These are phyloP conservation scores for Drosophila navojoa DNA, from an alignment of 1,140 invertebrate genomes.

Conservation along the genomic window DNA sequence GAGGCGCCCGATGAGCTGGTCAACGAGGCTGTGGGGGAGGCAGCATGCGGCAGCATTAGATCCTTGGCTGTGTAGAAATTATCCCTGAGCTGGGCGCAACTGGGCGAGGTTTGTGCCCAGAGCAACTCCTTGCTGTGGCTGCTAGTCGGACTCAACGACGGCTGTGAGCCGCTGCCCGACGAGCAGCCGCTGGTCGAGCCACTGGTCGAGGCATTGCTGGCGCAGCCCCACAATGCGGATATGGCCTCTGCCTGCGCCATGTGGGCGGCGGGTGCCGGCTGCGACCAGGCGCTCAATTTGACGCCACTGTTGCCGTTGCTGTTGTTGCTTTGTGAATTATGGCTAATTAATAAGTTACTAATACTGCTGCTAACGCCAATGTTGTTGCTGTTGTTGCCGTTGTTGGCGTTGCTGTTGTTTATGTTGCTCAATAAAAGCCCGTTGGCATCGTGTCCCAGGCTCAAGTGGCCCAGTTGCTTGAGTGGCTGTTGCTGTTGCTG, in stretches of 20 bases:
- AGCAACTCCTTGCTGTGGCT: constrained; percentile 81
- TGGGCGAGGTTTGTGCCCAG: constrained; percentile 75
- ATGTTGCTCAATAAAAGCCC: constrained; percentile 53
- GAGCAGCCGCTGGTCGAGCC: constrained; percentile 76
- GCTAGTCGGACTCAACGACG: constrained; percentile 78
- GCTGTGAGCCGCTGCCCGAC: constrained; percentile 75
- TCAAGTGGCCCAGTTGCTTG: constrained; percentile 41
- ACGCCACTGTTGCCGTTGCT: constrained; percentile 35
- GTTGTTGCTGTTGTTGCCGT: constrained; percentile 45
- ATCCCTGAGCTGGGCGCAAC: constrained; percentile 59
- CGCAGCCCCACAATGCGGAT: constrained; percentile 76
- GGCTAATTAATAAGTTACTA: constrained; percentile 83
- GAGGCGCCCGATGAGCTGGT: constrained; percentile 65
- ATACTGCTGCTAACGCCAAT: constrained; percentile 75
- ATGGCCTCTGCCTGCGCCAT: constrained; percentile 68
- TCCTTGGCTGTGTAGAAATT: constrained; percentile 59
- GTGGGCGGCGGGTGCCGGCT: constrained; percentile 16
- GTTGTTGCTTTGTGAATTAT: constrained; percentile 75
- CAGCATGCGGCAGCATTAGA: constrained; percentile 53
- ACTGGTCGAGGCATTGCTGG: constrained; percentile 64
- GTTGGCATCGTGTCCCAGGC: constrained; percentile 29
- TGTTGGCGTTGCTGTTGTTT: constrained; percentile 30
- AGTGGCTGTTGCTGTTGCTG: constrained; percentile 44
- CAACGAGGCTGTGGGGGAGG: constrained; percentile 68
- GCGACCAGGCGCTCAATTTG: constrained; percentile 43